phyloP scores from a whole-genome alignment of 1,140 invertebrate species.

The Pseudachorutes palmiensis region DNA sequence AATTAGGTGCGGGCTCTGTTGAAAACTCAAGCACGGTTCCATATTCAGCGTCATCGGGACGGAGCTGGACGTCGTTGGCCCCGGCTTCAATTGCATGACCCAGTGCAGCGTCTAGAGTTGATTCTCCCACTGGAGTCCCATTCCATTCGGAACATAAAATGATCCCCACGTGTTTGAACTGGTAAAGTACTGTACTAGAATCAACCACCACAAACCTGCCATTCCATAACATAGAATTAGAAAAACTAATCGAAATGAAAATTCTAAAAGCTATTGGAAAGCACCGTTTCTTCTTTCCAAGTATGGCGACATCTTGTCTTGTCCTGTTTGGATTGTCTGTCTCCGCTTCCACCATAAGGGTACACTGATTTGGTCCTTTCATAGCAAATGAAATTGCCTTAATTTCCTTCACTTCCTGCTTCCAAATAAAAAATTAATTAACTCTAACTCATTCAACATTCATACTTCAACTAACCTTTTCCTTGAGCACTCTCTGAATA shows the following conservation, averaged over 20 bases:
- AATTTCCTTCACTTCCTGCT: slow-evolving; percentile 2
- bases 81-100: slow-evolving; percentile 30
- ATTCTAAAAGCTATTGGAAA: background rate
- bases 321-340: slow-evolving; percentile 16
- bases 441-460: no score
- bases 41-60: slow-evolving; percentile 16
- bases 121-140: slow-evolving; percentile 4
- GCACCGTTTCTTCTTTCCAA: slow-evolving; percentile 28
- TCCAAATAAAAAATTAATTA: no score
- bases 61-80: slow-evolving; percentile 26
- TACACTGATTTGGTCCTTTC: slow-evolving; percentile 23
- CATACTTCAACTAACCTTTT: background rate
- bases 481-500: slow-evolving; percentile 16
- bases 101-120: slow-evolving; percentile 18
- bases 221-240: background rate
- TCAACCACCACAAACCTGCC: background rate
- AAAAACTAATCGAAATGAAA: background rate
- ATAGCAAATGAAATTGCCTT: background rate
- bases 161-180: slow-evolving; percentile 27
- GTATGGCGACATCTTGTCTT: slow-evolving; percentile 20
- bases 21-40: slow-evolving; percentile 30
- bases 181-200: background rate
- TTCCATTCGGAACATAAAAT: slow-evolving; percentile 23
- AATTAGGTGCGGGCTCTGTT: slow-evolving; percentile 15
- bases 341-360: slow-evolving; percentile 19